A percentile compares a stretch with the other conserved stretches of the same genome.
These are phyloP conservation scores for Masticophis lateralis DNA, from an alignment of 2,797 vertebrate species.

Conservation along the genomic window DNA sequence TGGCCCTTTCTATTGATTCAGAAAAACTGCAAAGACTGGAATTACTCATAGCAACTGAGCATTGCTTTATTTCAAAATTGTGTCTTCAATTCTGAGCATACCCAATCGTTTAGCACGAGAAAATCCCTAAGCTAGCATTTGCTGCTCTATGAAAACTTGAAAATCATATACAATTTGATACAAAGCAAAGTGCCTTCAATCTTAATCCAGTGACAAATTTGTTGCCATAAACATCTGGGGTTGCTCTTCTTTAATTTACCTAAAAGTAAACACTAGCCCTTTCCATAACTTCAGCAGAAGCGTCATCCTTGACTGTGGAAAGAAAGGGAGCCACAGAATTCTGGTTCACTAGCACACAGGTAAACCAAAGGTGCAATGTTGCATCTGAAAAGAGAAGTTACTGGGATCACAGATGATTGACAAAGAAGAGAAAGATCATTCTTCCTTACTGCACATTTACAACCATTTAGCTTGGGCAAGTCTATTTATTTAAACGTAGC, in stretches of 20 bases:
- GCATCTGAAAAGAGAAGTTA: not conserved
- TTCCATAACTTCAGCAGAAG: not conserved
- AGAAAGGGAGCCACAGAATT: not conserved
- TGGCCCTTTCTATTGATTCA: conserved; percentile 14
- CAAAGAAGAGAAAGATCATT: not conserved
- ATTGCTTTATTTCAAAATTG: not conserved
- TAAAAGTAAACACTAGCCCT: not conserved
- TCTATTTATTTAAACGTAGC: not conserved
- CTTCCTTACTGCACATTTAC: not conserved
- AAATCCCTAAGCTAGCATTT: conserved; percentile 2
- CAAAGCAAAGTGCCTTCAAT: not conserved
- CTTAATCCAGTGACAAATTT: not conserved
- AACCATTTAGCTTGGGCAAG: not conserved
- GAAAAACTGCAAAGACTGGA: not conserved
- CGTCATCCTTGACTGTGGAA: not conserved
- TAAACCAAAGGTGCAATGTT: not conserved
- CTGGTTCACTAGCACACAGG: not conserved
- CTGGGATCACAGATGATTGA: not conserved
- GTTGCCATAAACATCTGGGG: not conserved
- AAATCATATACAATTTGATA: conserved; percentile 15
- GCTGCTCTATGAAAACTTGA: not conserved
- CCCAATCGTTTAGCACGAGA: conserved; percentile 15
- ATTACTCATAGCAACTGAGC: not conserved
- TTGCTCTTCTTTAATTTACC: not conserved
- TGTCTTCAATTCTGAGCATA: not conserved